These are phyloP conservation scores for Cynopterus brachyotis DNA, from an alignment of 2,113 vertebrate species.

Conservation along the genomic window DNA sequence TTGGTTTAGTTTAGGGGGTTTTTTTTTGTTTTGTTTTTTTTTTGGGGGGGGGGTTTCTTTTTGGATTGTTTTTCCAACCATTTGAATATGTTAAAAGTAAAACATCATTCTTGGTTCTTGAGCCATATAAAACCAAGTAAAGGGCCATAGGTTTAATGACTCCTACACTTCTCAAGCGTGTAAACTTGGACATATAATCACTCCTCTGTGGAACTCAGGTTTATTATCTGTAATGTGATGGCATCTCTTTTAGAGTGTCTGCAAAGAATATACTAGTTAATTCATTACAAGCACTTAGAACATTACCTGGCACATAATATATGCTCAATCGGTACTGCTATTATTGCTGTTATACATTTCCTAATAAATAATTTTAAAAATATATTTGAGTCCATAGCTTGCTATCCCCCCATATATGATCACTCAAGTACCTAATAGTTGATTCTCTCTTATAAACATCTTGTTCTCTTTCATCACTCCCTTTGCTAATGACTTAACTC, in stretches of 20 bases:
- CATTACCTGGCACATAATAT: background rate
- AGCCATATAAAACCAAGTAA: background rate
- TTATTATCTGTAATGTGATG: background rate
- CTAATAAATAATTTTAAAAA: background rate
- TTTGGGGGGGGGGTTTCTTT: no score
- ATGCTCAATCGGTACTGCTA: background rate
- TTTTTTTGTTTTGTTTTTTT: no score
- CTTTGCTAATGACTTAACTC: background rate
- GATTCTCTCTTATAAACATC: background rate
- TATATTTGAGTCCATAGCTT: background rate
- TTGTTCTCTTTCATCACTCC: background rate
- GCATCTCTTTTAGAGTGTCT: background rate
- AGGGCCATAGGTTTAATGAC: no score
- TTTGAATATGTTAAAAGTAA: background rate
- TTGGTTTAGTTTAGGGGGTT: no score
- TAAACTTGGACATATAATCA: background rate
- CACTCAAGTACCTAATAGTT: background rate
- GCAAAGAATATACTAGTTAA: background rate
- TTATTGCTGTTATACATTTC: background rate
- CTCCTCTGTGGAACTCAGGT: background rate
- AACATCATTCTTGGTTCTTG: background rate
- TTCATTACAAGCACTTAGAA: background rate
- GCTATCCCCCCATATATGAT: background rate
- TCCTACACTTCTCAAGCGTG: background rate
- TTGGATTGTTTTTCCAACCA: background rate